Evolutionary conservation across 2,888 invertebrate species (phyloP).

Genomic region (Eulithis testata): DNA sequence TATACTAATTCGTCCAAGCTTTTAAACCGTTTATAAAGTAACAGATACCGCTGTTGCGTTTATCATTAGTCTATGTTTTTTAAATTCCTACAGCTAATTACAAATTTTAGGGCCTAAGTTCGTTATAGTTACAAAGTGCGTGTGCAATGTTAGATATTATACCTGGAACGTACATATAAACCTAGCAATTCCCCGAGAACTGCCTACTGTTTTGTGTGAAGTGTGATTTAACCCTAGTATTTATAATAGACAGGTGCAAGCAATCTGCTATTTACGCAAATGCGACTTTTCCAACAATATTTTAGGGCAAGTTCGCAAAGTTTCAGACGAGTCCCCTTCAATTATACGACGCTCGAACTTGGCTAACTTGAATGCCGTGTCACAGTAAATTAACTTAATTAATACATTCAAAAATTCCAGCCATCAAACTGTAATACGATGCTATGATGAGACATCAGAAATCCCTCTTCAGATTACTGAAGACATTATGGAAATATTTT

Average conservation of each 20-base stretch:
- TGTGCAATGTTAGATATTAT: too few relatives aligned
- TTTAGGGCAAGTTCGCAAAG: conserved; percentile 55
- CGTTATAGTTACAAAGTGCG: too few relatives aligned
- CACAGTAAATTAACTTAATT: conserved; percentile 45
- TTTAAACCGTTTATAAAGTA: too few relatives aligned
- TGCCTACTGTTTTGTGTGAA: neutral
- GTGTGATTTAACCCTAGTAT: neutral
- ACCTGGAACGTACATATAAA: too few relatives aligned
- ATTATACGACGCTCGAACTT: conserved; percentile 59
- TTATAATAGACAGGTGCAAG: neutral
- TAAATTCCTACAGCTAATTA: too few relatives aligned
- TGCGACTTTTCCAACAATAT: conserved; percentile 47
- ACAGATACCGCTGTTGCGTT: too few relatives aligned
- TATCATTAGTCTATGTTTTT: too few relatives aligned
- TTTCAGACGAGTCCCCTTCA: conserved; percentile 60
- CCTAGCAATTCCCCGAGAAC: too few relatives aligned
- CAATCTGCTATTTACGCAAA: conserved; percentile 12
- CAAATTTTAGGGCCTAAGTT: too few relatives aligned
- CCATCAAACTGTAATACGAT: conserved; percentile 29
- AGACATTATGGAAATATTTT: neutral
- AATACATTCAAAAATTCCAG: conserved; percentile 27
- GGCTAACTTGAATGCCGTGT: conserved; percentile 47
- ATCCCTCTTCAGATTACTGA: conserved; percentile 19
- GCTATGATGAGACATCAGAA: conserved; percentile 18
- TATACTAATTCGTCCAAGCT: too few relatives aligned